Conservation (phyloP, 2,888 invertebrate genomes). For the Idaea aversata region DNA sequence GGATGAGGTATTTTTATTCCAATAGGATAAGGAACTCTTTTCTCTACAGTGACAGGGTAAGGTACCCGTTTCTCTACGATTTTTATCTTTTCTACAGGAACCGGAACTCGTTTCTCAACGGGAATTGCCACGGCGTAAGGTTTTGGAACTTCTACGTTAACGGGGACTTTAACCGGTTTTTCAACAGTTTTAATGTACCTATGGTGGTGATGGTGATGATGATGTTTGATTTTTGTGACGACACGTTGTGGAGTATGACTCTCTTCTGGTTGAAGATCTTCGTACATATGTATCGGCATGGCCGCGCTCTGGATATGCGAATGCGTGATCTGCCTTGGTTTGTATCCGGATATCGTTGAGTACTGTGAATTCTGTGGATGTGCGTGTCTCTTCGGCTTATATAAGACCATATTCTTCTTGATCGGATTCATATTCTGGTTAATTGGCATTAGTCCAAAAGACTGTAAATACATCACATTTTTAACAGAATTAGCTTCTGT, state of each 20-base stretch:
- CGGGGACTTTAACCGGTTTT: constrained; percentile 73
- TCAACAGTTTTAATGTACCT: constrained; percentile 82
- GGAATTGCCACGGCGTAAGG: constrained; percentile 72
- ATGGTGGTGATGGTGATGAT: constrained; percentile 84
- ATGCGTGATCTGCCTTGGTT: constrained; percentile 23
- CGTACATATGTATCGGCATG: constrained; percentile 22
- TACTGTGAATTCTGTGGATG: constrained; percentile 58
- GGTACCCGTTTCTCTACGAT: constrained; percentile 61
- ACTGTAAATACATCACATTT: constrained; percentile 58
- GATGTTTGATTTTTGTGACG: constrained; percentile 78
- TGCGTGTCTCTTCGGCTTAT: constrained; percentile 52
- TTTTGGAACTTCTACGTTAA: constrained; percentile 79
- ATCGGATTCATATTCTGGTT: constrained; percentile 26
- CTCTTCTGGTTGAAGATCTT: constrained; percentile 52
- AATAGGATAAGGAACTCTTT: constrained; percentile 70
- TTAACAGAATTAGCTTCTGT: constrained; percentile 37
- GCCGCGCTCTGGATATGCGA: constrained; percentile 36
- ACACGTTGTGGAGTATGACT: constrained; percentile 48
- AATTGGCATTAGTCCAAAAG: constrained; percentile 60
- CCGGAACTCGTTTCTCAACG: constrained; percentile 67
- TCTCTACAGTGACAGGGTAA: constrained; percentile 69
- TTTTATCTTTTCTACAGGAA: constrained; percentile 59
- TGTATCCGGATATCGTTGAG: constrained; percentile 43
- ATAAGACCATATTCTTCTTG: constrained; percentile 56
- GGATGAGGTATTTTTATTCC: constrained; percentile 70